phyloP scores from a whole-genome alignment of 2,888 invertebrate genomes.

The Macrosiphum euphorbiae region DNA sequence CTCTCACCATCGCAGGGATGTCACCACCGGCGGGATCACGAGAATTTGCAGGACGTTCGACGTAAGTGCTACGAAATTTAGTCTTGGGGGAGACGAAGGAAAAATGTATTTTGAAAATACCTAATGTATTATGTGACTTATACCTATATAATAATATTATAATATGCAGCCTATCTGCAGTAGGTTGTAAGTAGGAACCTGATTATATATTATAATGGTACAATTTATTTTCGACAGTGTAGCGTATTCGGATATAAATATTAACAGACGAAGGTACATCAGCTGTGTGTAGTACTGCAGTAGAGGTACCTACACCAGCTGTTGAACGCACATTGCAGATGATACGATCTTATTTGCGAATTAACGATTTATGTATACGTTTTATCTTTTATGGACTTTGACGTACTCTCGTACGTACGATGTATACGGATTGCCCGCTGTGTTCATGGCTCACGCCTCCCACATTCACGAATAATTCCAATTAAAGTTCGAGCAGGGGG shows the following conservation, averaged over 20 bases:
- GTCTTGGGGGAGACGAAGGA: background rate
- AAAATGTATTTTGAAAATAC: background rate
- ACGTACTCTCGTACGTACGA: background rate
- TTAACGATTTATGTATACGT: background rate
- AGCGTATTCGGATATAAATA: background rate
- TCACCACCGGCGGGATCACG: background rate
- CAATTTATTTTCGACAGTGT: background rate
- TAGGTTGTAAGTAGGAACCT: background rate
- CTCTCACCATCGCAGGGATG: slow-evolving; percentile 45
- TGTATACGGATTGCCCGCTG: background rate
- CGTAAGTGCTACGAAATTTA: slow-evolving; percentile 37
- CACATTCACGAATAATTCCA: background rate
- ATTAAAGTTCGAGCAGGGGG: background rate
- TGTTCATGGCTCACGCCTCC: background rate
- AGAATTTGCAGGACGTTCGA: slow-evolving; percentile 48
- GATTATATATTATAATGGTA: too few species aligned
- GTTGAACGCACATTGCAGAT: background rate
- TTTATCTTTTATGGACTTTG: background rate
- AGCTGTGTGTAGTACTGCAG: background rate
- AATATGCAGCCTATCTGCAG: background rate
- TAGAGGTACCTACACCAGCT: background rate
- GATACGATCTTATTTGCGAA: background rate
- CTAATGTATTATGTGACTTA: background rate
- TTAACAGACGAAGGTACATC: background rate
- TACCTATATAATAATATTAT: background rate